Percentiles rank a stretch among this genome's conserved stretches.
Evolutionary conservation across 2,113 vertebrate genomes (phyloP).

Genomic region (Nanorana parkeri): DNA sequence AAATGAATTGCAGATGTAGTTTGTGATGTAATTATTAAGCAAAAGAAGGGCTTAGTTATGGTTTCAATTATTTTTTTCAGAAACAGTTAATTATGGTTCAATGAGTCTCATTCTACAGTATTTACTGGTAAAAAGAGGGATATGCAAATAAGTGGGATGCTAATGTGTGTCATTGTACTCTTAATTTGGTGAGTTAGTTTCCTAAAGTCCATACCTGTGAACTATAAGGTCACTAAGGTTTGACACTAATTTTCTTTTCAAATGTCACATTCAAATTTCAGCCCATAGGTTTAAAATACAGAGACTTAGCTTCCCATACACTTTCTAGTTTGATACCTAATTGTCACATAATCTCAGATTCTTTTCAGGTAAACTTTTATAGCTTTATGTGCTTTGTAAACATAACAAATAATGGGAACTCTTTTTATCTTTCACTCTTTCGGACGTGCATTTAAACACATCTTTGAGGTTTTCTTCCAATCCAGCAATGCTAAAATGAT

Average conservation of each 20-base stretch:
- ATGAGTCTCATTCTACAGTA: conserved; percentile 48
- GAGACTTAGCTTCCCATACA: not conserved
- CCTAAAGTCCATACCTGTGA: conserved; percentile 37
- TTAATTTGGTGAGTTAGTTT: conserved; percentile 48
- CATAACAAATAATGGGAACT: not conserved
- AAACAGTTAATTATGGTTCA: conserved; percentile 58
- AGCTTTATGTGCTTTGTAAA: not conserved
- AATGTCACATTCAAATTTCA: conserved; percentile 6
- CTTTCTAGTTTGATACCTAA: not conserved
- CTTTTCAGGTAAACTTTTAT: not conserved
- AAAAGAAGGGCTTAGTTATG: conserved; percentile 42
- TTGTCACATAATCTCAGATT: not conserved
- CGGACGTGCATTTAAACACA: not conserved
- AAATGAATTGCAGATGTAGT: conserved; percentile 56
- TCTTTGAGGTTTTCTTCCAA: conserved; percentile 24
- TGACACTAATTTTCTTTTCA: conserved; percentile 28
- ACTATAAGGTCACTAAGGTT: conserved; percentile 23
- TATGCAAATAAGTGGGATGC: conserved; percentile 19
- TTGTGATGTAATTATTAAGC: conserved; percentile 54
- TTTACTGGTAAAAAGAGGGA: conserved; percentile 20
- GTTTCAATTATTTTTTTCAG: conserved; percentile 53
- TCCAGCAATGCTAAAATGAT: conserved; percentile 10
- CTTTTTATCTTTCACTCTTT: not conserved
- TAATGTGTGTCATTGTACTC: conserved; percentile 48
- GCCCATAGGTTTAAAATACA: not conserved